A percentile compares a stretch with the other conserved stretches of the same genome.
Evolutionary conservation across 1,140 invertebrate genomes (phyloP).

Genomic region (Brachionus plicatilis): DNA sequence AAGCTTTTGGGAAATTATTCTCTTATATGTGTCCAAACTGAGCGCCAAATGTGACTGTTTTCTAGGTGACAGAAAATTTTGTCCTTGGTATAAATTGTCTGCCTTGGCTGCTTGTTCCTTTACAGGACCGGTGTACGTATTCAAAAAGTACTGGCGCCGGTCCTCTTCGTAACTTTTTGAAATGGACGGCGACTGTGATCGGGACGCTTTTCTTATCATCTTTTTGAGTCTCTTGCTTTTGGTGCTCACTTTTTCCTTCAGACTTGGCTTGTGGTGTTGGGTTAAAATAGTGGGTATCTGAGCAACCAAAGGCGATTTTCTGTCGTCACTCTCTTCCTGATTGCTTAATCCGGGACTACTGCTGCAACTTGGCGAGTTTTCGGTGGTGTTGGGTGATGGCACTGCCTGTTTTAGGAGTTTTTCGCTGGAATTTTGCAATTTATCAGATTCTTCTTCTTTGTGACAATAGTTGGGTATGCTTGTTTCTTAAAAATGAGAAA

Average conservation of each 20-base stretch:
- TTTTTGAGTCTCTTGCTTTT: neutral
- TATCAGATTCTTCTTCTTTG: constrained; percentile 21
- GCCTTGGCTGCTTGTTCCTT: neutral
- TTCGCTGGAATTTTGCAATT: neutral
- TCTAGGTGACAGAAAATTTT: constrained; percentile 16
- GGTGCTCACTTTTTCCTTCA: neutral
- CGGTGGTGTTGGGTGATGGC: neutral
- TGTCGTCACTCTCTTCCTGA: neutral
- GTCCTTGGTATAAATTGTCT: neutral
- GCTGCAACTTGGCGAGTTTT: neutral
- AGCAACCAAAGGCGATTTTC: neutral
- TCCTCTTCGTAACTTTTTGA: constrained; percentile 39
- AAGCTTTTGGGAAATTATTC: neutral
- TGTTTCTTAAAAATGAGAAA: neutral
- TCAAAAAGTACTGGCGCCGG: neutral
- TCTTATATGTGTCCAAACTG: neutral
- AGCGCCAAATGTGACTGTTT: neutral
- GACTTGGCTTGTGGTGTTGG: neutral
- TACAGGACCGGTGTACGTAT: neutral
- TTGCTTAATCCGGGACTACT: neutral
- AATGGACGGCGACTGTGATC: constrained; percentile 5
- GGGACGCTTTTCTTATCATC: neutral
- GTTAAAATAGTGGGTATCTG: neutral
- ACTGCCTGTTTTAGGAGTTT: neutral
- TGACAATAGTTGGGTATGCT: neutral